A percentile compares a stretch with the other conserved stretches of the same genome.
phyloP scores from a whole-genome alignment of 2,888 invertebrate genomes.

The Pollenia labialis region DNA sequence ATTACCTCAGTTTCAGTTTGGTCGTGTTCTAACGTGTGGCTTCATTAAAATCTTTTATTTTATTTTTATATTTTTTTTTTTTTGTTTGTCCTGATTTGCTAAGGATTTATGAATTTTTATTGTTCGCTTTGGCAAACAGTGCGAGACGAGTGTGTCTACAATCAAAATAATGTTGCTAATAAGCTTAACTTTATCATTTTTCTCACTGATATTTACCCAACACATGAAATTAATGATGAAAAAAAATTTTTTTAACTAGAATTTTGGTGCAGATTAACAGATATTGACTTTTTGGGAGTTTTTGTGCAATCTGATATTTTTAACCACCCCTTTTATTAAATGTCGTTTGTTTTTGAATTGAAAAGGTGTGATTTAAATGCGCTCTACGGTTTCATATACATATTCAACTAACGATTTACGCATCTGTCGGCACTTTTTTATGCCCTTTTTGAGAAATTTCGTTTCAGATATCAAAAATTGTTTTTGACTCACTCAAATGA shows the following conservation, averaged over 20 bases:
- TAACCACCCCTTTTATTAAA: slow-evolving; percentile 53
- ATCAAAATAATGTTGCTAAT: slow-evolving; percentile 71
- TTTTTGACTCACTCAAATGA: slow-evolving; percentile 5
- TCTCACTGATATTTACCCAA: slow-evolving; percentile 42
- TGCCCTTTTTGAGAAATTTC: not conserved
- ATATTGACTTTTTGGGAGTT: slow-evolving; percentile 36
- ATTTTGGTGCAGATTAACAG: not conserved
- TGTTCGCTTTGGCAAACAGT: slow-evolving; percentile 52
- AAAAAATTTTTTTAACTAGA: slow-evolving; percentile 33
- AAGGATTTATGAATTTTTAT: slow-evolving; percentile 65
- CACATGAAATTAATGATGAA: slow-evolving; percentile 42
- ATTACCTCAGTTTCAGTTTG: slow-evolving; percentile 29
- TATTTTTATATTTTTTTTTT: not conserved
- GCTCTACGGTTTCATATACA: slow-evolving; percentile 35
- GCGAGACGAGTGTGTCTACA: slow-evolving; percentile 56
- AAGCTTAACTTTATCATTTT: slow-evolving; percentile 68
- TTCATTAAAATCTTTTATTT: slow-evolving; percentile 59
- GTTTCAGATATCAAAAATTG: slow-evolving; percentile 6
- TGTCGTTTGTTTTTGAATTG: not conserved
- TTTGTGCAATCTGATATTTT: slow-evolving; percentile 52
- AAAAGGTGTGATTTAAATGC: slow-evolving; percentile 58
- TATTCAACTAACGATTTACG: slow-evolving; percentile 47
- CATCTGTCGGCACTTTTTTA: slow-evolving; percentile 65
- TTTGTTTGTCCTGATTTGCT: slow-evolving; percentile 69
- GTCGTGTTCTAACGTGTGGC: slow-evolving; percentile 19